These are phyloP conservation scores for Autographa pulchrina DNA, from an alignment of 2,888 invertebrate species.

Conservation along the genomic window DNA sequence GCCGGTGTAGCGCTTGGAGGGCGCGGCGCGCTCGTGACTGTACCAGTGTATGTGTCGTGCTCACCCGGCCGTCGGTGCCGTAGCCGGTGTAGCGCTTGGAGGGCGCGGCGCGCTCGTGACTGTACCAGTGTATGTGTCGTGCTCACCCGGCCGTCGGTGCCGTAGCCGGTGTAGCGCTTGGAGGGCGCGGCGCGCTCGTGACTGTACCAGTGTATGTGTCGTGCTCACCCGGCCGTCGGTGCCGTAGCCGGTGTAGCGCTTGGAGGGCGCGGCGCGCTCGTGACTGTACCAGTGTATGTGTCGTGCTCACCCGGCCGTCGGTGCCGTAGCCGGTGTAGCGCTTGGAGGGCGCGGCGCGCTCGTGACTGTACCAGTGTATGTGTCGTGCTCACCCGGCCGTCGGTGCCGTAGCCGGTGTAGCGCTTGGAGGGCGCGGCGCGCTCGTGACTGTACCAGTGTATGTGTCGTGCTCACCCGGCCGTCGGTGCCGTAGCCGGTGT, in stretches of 20 bases:
- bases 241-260: constrained; percentile 69
- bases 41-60: too few relatives aligned
- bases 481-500: constrained; percentile 71
- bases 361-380: too few relatives aligned
- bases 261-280: constrained; percentile 46
- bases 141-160: constrained; percentile 76
- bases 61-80: constrained; percentile 78
- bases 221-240: constrained; percentile 73
- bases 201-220: too few relatives aligned
- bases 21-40: constrained; percentile 16
- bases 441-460: too few relatives aligned
- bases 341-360: constrained; percentile 45
- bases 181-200: constrained; percentile 43
- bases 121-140: too few relatives aligned
- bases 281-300: too few relatives aligned
- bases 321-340: constrained; percentile 69
- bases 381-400: constrained; percentile 73
- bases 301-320: constrained; percentile 74
- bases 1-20: constrained; percentile 65
- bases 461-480: constrained; percentile 72
- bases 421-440: constrained; percentile 49
- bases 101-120: constrained; percentile 28
- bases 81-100: constrained; percentile 65
- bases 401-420: constrained; percentile 71
- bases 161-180: constrained; percentile 67